Conservation (phyloP, 2,113 vertebrate species). For the Podiceps cristatus region DNA sequence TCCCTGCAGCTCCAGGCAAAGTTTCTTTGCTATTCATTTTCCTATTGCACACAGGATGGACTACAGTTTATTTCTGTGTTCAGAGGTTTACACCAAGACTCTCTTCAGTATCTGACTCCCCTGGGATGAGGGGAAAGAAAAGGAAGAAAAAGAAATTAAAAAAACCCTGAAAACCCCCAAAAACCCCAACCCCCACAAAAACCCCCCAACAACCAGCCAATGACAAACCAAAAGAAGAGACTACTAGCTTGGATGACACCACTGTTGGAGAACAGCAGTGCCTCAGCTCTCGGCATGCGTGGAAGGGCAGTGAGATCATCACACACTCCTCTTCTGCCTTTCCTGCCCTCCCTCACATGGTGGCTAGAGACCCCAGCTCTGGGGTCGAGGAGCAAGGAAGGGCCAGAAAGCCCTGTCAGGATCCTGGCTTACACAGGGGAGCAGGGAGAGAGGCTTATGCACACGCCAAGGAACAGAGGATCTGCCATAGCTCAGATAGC, state of each 20-base stretch:
- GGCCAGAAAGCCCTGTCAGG: not conserved
- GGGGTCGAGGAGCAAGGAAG: not conserved
- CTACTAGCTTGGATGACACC: not conserved
- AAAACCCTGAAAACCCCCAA: too few species aligned
- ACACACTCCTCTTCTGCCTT: not conserved
- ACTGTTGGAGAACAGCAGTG: not conserved
- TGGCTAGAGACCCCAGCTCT: fast-evolving
- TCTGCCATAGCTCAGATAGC: not conserved
- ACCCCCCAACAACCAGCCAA: too few species aligned
- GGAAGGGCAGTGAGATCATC: not conserved
- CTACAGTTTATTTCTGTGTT: not conserved
- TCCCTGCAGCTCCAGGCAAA: not conserved
- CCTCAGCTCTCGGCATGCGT: not conserved
- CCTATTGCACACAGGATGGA: not conserved
- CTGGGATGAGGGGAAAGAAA: not conserved
- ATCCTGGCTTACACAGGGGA: not conserved
- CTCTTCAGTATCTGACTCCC: not conserved
- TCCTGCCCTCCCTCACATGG: not conserved
- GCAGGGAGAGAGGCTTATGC: not conserved
- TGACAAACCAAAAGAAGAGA: not conserved
- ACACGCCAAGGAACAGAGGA: not conserved
- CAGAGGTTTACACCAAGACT: not conserved
- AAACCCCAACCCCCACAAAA: too few species aligned
- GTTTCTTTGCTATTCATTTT: not conserved
- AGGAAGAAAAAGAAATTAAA: not conserved